These are phyloP conservation scores for Listrodromus nycthemerus DNA, from an alignment of 2,888 invertebrate species.

Conservation along the genomic window DNA sequence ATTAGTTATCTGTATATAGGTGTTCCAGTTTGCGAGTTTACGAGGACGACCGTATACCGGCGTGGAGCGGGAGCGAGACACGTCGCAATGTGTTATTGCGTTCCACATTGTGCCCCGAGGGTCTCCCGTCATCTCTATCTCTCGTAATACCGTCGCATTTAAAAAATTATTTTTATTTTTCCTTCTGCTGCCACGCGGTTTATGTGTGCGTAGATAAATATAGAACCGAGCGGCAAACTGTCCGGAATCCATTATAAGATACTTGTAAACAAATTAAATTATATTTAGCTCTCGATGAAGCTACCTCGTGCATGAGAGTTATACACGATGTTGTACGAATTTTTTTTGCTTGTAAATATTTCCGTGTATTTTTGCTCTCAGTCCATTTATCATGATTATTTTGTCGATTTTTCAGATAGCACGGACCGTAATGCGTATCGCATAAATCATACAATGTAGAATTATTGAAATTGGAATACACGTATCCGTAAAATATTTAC, in stretches of 20 bases:
- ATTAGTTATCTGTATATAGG: conserved; percentile 17
- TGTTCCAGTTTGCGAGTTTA: conserved; percentile 51
- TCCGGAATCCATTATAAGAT: conserved; percentile 15
- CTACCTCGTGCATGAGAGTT: neutral
- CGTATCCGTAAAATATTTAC: too few species aligned
- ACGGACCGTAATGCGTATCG: too few species aligned
- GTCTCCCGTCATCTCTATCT: conserved; percentile 16
- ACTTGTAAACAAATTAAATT: conserved; percentile 44
- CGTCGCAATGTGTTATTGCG: conserved; percentile 32
- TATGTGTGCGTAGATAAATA: neutral
- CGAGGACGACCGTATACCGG: conserved; percentile 35
- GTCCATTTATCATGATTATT: too few species aligned
- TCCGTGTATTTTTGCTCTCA: neutral
- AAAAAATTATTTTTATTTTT: neutral
- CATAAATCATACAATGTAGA: too few species aligned
- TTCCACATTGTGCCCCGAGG: conserved; percentile 30
- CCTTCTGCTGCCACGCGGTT: neutral
- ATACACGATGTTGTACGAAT: neutral
- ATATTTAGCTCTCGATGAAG: conserved; percentile 11
- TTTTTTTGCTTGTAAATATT: neutral
- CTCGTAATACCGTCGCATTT: neutral
- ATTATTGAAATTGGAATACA: too few species aligned
- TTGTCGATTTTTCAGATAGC: too few species aligned
- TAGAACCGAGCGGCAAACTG: neutral
- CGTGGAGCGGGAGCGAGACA: neutral